Evolutionary conservation across 2,113 vertebrate species (phyloP).

Genomic region (Osmerus eperlanus): DNA sequence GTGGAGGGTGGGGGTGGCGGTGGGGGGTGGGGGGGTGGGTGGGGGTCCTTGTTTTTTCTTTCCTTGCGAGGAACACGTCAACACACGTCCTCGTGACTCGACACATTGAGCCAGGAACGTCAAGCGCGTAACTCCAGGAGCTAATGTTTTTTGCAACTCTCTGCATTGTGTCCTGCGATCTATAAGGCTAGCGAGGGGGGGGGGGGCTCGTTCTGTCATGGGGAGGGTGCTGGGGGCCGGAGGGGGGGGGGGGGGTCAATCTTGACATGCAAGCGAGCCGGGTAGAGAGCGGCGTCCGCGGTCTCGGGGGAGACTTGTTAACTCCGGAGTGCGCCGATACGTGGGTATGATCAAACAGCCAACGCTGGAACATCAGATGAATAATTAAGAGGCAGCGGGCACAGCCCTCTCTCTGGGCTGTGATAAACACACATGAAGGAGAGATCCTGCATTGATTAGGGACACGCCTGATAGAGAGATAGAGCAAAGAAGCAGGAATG

Average conservation of each 20-base stretch:
- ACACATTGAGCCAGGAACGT: no score
- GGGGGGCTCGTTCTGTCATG: no score
- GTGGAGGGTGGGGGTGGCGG: no score
- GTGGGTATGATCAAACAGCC: slow-evolving; percentile 69
- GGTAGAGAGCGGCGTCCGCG: background rate
- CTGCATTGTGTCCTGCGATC: no score
- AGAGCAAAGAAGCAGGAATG: slow-evolving; percentile 29
- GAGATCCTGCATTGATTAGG: slow-evolving; percentile 60
- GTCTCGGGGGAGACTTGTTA: slow-evolving; percentile 63
- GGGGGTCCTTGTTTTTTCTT: no score
- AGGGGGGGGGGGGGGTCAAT: background rate
- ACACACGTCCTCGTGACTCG: no score
- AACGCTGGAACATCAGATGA: slow-evolving; percentile 56
- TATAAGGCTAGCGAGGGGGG: no score
- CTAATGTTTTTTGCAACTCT: no score
- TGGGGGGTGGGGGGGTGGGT: no score
- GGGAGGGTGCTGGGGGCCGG: background rate
- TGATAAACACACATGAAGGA: slow-evolving; percentile 64
- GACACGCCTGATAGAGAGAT: slow-evolving; percentile 6
- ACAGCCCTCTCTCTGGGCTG: slow-evolving; percentile 48
- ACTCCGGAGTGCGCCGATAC: slow-evolving; percentile 64
- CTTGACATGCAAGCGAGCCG: background rate
- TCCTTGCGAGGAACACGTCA: no score
- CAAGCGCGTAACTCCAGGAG: no score
- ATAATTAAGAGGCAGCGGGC: slow-evolving; percentile 70